Conservation (phyloP, 2,888 invertebrate genomes). For the Limnephilus lunatus region DNA sequence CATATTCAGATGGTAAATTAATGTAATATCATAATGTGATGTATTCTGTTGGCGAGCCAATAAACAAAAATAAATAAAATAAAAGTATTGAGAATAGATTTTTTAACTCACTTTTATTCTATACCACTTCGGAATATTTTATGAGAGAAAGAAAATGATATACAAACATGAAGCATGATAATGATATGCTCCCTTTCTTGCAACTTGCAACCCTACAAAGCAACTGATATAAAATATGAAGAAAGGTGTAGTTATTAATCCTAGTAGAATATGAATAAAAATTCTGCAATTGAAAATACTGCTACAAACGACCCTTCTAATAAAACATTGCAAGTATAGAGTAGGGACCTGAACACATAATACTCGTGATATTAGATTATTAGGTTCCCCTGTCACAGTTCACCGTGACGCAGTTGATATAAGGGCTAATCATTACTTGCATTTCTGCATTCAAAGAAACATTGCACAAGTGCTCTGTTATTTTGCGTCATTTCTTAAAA, state of each 20-base stretch:
- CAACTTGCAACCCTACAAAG: background rate
- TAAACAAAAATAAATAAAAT: too few species aligned
- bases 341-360: background rate
- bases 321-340: background rate
- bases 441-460: conserved; percentile 2
- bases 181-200: background rate
- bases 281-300: background rate
- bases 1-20: too few species aligned
- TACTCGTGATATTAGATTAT: background rate
- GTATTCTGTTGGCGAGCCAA: too few species aligned
- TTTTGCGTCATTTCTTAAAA: background rate
- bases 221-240: background rate
- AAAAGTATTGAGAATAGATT: background rate
- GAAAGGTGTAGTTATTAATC: background rate
- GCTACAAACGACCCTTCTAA: background rate
- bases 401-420: background rate
- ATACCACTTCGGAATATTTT: background rate
- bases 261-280: background rate
- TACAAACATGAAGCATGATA: background rate
- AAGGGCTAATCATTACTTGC: background rate
- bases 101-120: background rate
- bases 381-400: background rate
- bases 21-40: too few species aligned
- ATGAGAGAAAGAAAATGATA: background rate
- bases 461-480: background rate